phyloP scores from a whole-genome alignment of 2,113 vertebrate genomes.

The Channa argus region DNA sequence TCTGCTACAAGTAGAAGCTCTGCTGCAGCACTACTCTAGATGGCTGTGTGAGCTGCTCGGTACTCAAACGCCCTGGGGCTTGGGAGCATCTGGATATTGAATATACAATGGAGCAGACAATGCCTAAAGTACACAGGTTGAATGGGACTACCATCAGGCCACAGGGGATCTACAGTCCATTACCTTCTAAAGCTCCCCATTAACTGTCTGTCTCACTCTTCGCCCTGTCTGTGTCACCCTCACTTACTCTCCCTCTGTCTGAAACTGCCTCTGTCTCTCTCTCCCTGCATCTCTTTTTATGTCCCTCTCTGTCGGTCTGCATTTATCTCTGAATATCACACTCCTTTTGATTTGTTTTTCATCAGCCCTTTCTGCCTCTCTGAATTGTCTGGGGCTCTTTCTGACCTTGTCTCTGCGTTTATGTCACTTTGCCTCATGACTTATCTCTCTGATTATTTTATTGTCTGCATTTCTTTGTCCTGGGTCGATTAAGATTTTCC shows the following conservation, averaged over 20 bases:
- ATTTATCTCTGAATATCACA: conserved; percentile 32
- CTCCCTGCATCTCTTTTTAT: conserved; percentile 21
- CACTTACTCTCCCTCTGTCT: neutral
- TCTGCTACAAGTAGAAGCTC: neutral
- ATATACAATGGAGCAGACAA: conserved; percentile 58
- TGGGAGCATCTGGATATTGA: conserved; percentile 63
- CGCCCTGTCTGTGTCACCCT: conserved; percentile 31
- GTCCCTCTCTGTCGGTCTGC: conserved; percentile 8
- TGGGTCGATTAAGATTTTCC: neutral
- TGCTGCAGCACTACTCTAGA: neutral
- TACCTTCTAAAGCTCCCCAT: conserved; percentile 72
- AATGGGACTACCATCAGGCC: conserved; percentile 59
- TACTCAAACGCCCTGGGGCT: conserved; percentile 34
- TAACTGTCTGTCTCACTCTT: conserved; percentile 54
- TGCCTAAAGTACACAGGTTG: conserved; percentile 62
- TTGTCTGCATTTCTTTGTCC: neutral
- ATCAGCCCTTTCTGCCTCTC: conserved; percentile 13
- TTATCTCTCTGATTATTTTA: neutral
- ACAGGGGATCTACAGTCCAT: conserved; percentile 75
- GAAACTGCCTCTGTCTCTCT: neutral
- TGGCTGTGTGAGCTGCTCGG: conserved; percentile 24
- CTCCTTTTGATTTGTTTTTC: conserved; percentile 14
- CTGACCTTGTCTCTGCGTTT: neutral
- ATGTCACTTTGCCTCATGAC: conserved; percentile 3
- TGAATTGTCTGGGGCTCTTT: conserved; percentile 1